Evolutionary conservation across 2,888 invertebrate species (phyloP).

Genomic region (Drosophila meridionalis): DNA sequence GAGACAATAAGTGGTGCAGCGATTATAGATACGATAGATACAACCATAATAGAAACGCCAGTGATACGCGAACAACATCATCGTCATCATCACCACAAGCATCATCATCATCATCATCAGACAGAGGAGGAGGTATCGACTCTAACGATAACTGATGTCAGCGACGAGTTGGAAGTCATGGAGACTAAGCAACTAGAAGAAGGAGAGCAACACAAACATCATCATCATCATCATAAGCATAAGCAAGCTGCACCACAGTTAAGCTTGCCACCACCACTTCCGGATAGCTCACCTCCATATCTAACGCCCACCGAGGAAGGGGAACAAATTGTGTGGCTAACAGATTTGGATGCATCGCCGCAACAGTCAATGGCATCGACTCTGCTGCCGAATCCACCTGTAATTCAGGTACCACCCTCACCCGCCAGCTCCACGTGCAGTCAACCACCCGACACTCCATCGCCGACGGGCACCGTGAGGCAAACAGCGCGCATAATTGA

Average conservation of each 20-base stretch:
- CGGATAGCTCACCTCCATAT: constrained; percentile 52
- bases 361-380: constrained; percentile 9
- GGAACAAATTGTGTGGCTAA: constrained; percentile 28
- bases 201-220: constrained; percentile 1
- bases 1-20: constrained; percentile 36
- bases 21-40: constrained; percentile 47
- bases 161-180: constrained; percentile 29
- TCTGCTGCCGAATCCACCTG: neutral
- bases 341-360: constrained; percentile 36
- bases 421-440: constrained; percentile 9
- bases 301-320: constrained; percentile 55
- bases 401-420: constrained; percentile 14
- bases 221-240: constrained; percentile 33
- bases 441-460: constrained; percentile 2
- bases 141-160: constrained; percentile 41
- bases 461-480: neutral
- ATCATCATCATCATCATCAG: constrained; percentile 45
- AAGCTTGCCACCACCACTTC: constrained; percentile 59
- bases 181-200: constrained; percentile 27
- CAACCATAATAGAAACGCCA: constrained; percentile 28
- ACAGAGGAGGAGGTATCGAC: constrained; percentile 23
- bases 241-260: constrained; percentile 39
- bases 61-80: constrained; percentile 38
- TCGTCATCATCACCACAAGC: constrained; percentile 37
- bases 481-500: constrained; percentile 8